These are phyloP conservation scores for Anguilla marmorata DNA, from an alignment of 2,797 vertebrate species.

Conservation along the genomic window DNA sequence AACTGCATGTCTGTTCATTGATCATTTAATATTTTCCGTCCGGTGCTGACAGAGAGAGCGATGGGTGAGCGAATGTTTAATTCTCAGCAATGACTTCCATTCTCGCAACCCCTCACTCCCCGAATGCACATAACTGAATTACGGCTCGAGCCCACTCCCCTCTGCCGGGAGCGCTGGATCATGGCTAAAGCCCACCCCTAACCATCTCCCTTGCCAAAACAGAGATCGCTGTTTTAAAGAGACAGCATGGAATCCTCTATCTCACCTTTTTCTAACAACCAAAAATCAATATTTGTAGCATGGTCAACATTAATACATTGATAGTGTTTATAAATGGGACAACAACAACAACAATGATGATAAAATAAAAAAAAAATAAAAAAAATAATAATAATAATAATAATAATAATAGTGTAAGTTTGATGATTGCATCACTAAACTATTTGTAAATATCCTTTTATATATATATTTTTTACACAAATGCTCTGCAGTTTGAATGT, in stretches of 20 bases:
- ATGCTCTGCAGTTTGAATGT: background rate
- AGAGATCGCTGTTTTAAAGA: constrained; percentile 65
- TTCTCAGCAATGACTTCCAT: constrained; percentile 34
- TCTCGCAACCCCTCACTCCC: constrained; percentile 28
- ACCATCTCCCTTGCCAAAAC: constrained; percentile 38
- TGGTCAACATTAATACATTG: background rate
- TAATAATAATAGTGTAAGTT: constrained; percentile 5
- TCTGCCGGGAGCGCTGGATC: constrained; percentile 46
- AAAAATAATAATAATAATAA: background rate
- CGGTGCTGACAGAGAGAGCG: background rate
- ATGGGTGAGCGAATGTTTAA: constrained; percentile 32
- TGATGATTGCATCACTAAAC: background rate
- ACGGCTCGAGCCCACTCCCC: constrained; percentile 48
- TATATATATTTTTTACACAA: background rate
- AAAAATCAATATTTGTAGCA: background rate
- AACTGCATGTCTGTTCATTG: background rate
- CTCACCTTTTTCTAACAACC: constrained; percentile 6
- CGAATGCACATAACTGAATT: constrained; percentile 50
- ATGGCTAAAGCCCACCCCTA: constrained; percentile 48
- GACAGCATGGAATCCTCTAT: constrained; percentile 48
- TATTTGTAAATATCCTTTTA: background rate
- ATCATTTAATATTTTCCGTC: constrained; percentile 20
- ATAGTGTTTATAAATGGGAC: background rate
- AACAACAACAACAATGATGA: background rate
- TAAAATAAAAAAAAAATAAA: background rate